Evolutionary conservation across 2,888 invertebrate genomes (phyloP).

Genomic region (Acleris sparsana): DNA sequence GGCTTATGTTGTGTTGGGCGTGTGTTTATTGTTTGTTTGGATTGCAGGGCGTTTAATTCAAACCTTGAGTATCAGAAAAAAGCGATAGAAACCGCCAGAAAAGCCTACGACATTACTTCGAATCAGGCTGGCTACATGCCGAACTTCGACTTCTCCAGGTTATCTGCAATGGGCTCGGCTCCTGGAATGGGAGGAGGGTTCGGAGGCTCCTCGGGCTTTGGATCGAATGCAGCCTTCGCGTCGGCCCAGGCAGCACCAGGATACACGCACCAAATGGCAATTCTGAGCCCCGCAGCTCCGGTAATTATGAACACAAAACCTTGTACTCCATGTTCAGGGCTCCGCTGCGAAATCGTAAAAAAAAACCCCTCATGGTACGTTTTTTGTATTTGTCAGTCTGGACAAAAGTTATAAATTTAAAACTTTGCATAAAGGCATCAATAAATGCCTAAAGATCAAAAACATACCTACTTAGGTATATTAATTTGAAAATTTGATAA

Average conservation of each 20-base stretch:
- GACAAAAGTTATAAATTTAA: no score
- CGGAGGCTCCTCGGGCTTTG: constrained; percentile 13
- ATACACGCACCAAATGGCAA: constrained; percentile 82
- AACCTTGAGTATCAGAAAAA: constrained; percentile 63
- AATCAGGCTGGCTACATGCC: constrained; percentile 60
- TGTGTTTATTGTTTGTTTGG: constrained; percentile 45
- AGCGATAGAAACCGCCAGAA: constrained; percentile 68
- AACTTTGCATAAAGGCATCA: no score
- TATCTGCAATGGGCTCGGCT: constrained; percentile 43
- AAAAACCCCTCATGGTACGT: neutral
- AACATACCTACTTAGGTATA: no score
- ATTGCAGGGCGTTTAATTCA: constrained; percentile 67
- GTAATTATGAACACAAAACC: constrained; percentile 57
- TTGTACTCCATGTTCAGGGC: no score
- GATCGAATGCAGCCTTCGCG: constrained; percentile 74
- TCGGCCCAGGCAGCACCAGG: constrained; percentile 80
- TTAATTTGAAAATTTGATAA: no score
- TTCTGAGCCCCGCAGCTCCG: constrained; percentile 84
- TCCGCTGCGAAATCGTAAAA: neutral
- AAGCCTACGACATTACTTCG: constrained; percentile 70
- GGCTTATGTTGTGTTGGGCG: constrained; percentile 20
- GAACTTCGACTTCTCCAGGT: constrained; percentile 64
- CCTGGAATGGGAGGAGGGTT: constrained; percentile 40
- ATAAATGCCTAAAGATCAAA: no score
- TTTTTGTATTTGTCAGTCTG: no score